Conservation (phyloP, 2,888 invertebrate genomes). For the Melipona beecheii region DNA sequence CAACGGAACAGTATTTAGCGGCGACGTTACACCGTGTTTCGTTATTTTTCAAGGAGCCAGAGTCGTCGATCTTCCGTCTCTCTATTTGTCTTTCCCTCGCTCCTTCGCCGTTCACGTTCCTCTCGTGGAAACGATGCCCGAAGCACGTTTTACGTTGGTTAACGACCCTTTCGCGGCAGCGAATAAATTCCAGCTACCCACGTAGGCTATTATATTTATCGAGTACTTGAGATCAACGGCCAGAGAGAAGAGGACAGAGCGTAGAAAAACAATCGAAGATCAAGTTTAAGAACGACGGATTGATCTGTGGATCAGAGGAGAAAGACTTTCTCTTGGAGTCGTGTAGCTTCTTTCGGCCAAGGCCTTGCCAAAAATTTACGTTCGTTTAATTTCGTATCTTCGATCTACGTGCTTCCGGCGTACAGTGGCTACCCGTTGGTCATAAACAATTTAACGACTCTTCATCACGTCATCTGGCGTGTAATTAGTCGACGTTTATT, state of each 20-base stretch:
- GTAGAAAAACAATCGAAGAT: constrained; percentile 34
- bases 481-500: constrained; percentile 45
- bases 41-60: constrained; percentile 47
- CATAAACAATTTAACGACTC: constrained; percentile 11
- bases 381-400: constrained; percentile 37
- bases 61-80: constrained; percentile 49
- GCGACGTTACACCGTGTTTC: constrained; percentile 44
- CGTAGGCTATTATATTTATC: constrained; percentile 52
- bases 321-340: neutral
- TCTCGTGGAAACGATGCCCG: constrained; percentile 19
- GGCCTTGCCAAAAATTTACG: constrained; percentile 61
- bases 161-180: constrained; percentile 49
- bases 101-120: neutral
- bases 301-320: constrained; percentile 21
- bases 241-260: neutral
- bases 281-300: constrained; percentile 69
- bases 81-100: neutral
- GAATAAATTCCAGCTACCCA: constrained; percentile 60
- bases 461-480: neutral
- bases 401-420: constrained; percentile 23
- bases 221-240: constrained; percentile 19
- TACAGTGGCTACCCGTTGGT: neutral
- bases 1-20: constrained; percentile 45
- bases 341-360: constrained; percentile 64
- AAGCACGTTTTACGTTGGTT: constrained; percentile 42